A percentile compares a stretch with the other conserved stretches of the same genome.
phyloP scores from a whole-genome alignment of 2,888 invertebrate species.

The Tupiocoris notatus region DNA sequence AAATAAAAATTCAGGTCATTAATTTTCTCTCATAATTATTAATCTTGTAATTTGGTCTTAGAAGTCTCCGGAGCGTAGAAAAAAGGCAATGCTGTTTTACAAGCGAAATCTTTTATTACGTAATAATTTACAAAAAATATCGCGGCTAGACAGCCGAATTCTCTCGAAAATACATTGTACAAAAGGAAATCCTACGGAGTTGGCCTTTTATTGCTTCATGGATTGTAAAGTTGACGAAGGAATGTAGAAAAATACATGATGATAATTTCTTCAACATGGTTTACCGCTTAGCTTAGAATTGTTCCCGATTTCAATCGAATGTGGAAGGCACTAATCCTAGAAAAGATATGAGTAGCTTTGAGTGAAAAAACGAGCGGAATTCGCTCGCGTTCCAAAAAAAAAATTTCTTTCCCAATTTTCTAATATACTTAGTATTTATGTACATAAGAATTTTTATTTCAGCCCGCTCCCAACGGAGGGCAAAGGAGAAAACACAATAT shows the following conservation, averaged over 20 bases:
- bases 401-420: slow-evolving; percentile 1
- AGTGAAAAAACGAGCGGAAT: background rate
- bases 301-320: background rate
- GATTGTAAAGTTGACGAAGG: slow-evolving; percentile 9
- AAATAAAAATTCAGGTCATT: too few relatives aligned
- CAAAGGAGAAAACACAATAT: slow-evolving; percentile 3
- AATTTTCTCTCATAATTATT: too few relatives aligned
- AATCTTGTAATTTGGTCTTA: too few relatives aligned
- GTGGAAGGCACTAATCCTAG: slow-evolving; percentile 20
- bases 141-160: slow-evolving; percentile 42
- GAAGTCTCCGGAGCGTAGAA: too few relatives aligned
- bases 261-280: slow-evolving; percentile 12
- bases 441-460: slow-evolving; percentile 13
- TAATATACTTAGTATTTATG: slow-evolving; percentile 6
- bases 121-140: slow-evolving; percentile 47
- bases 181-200: background rate
- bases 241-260: slow-evolving; percentile 36
- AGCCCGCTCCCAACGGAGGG: slow-evolving; percentile 15
- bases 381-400: background rate
- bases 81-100: slow-evolving; percentile 32
- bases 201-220: slow-evolving; percentile 21
- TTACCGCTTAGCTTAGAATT: background rate
- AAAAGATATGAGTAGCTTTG: background rate
- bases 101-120: slow-evolving; percentile 36
- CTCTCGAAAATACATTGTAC: slow-evolving; percentile 29